Percentiles rank a stretch among this genome's conserved stretches.
phyloP scores from a whole-genome alignment of 2,888 invertebrate species.

The Stenurella melanura region DNA sequence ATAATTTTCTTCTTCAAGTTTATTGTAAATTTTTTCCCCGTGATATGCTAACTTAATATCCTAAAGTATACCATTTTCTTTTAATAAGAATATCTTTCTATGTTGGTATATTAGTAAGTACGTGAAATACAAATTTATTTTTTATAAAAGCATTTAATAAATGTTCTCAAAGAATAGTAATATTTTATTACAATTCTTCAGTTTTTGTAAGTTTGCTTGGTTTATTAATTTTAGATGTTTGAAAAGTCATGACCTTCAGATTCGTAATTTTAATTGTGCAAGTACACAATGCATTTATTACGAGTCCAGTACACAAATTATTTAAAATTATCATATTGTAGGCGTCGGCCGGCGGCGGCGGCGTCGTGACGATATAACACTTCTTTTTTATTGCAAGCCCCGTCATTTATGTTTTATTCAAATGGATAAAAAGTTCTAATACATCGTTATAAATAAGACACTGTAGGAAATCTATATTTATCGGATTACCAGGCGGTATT shows the following conservation, averaged over 20 bases:
- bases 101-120: too few species aligned
- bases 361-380: neutral
- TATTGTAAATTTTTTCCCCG: too few species aligned
- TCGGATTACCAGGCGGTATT: conserved; percentile 3
- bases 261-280: neutral
- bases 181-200: too few species aligned
- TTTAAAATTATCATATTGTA: neutral
- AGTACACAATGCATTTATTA: neutral
- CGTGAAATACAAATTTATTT: too few species aligned
- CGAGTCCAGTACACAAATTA: neutral
- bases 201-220: too few species aligned
- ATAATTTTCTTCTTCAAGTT: too few species aligned
- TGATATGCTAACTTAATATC: too few species aligned
- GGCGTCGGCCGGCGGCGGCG: neutral
- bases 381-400: neutral
- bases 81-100: too few species aligned
- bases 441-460: conserved; percentile 2
- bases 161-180: too few species aligned
- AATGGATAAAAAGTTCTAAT: neutral
- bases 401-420: conserved; percentile 2
- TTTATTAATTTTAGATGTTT: too few species aligned
- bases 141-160: too few species aligned
- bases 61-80: too few species aligned
- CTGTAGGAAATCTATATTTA: conserved; percentile 2
- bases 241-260: neutral